Evolutionary conservation across 1,140 invertebrate species (phyloP), one percentile per base, ranked within the genome.

Genomic region (Steinernema feltiae): DNA sequence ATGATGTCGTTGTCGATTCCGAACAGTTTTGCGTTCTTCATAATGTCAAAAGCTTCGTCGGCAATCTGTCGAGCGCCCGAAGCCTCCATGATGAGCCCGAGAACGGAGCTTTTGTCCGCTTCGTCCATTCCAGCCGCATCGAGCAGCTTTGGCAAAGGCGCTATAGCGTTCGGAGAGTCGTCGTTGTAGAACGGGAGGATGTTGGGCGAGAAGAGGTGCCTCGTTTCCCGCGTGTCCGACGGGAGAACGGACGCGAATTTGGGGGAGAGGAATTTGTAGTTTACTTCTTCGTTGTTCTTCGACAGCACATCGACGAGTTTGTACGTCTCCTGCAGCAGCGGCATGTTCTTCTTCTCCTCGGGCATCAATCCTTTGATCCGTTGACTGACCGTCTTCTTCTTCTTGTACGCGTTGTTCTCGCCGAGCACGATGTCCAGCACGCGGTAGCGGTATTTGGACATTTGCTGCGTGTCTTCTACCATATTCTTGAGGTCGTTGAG

Each of bases 121-220:
- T 71, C 21, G n/a, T 24, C 18, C 46, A 77, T 30, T 17, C 76
- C 76, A 0, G 35, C 15, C 0, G 76, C 74, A 35, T 77, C 75
- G n/a, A 77, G 32, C 18, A 77, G 31, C 27, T 78, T 75, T 18
- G 76, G 76, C n/a, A 77, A 32, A 1, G 76, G 76, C 15, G 69
- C 2, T 1, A 77, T 78, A 2, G 32, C 18, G 27, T 77, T 77
- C 35, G 32, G 32, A 21, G 32, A 1, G 75, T 78, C 75, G 48
- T 78, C 76, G 72, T 77, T 78, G 75, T 77, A 78, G 12, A 77
- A 71, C 7, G 76, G 69, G 32, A 77, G 48, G 17, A 77, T 24
- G 30, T 70, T 53, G 32, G 76, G 76, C 27, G 76, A 77, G 0
- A 76, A 74, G 1, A 76, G 74, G 21, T 76, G 75, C 53, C 24